Evolutionary conservation across 2,797 vertebrate species (phyloP).

Genomic region (Aphelocoma californica): DNA sequence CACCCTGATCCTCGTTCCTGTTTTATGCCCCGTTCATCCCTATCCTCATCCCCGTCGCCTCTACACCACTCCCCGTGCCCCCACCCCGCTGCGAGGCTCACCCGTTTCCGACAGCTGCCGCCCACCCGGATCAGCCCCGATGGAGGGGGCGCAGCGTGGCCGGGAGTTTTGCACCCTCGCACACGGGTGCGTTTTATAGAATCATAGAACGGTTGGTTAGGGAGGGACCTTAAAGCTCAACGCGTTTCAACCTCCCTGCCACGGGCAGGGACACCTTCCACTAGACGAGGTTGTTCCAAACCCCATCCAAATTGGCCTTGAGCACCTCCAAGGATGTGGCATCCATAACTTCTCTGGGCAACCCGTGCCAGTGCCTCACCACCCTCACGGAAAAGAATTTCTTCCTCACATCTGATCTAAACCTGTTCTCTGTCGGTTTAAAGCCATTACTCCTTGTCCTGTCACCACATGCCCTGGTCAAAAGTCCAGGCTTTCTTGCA

Average conservation of each 20-base stretch:
- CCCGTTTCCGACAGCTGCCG: background rate
- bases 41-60: background rate
- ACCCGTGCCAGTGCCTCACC: background rate
- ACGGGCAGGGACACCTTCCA: background rate
- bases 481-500: background rate
- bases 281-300: background rate
- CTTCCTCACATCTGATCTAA: background rate
- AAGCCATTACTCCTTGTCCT: background rate
- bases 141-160: background rate
- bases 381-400: background rate
- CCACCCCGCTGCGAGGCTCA: background rate
- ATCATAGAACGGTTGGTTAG: background rate
- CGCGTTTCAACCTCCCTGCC: background rate
- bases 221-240: background rate
- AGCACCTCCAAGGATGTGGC: background rate
- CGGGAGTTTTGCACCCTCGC: background rate
- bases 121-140: fast-evolving
- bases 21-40: background rate
- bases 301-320: background rate
- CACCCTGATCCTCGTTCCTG: background rate
- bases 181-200: background rate
- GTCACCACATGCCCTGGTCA: background rate
- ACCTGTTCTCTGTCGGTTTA: background rate
- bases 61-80: background rate
- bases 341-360: background rate